A percentile compares a stretch with the other conserved stretches of the same genome.
These are phyloP conservation scores for Nephrotoma flavescens DNA, from an alignment of 2,888 invertebrate genomes.

Conservation along the genomic window DNA sequence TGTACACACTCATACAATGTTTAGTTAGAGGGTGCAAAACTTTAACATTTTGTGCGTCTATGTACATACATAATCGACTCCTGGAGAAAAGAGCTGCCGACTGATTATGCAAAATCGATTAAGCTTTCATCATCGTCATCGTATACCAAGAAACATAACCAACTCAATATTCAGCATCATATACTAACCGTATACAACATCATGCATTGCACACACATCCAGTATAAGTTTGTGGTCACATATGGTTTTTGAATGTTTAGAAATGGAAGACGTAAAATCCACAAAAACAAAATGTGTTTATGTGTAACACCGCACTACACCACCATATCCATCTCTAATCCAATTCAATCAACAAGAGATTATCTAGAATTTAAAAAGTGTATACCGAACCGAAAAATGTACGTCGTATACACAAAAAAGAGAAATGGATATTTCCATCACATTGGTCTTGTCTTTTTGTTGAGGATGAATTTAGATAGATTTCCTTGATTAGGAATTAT, in stretches of 20 bases:
- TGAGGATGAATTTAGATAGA: background rate
- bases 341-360: background rate
- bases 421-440: background rate
- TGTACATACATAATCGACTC: background rate
- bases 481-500: background rate
- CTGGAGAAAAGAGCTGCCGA: background rate
- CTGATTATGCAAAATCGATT: background rate
- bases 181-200: background rate
- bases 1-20: background rate
- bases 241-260: background rate
- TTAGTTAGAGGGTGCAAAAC: background rate
- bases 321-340: background rate
- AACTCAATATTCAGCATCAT: background rate
- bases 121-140: background rate
- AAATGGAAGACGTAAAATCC: background rate
- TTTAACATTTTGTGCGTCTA: background rate
- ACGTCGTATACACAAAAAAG: background rate
- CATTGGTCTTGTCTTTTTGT: background rate
- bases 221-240: background rate
- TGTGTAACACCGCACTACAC: background rate
- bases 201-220: background rate
- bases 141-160: background rate
- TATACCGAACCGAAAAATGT: no score
- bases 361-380: background rate
- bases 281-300: background rate